Evolutionary conservation across 1,140 invertebrate genomes (phyloP), one percentile per base, ranked within the genome.

Genomic region (Laodelphax striatellus): DNA sequence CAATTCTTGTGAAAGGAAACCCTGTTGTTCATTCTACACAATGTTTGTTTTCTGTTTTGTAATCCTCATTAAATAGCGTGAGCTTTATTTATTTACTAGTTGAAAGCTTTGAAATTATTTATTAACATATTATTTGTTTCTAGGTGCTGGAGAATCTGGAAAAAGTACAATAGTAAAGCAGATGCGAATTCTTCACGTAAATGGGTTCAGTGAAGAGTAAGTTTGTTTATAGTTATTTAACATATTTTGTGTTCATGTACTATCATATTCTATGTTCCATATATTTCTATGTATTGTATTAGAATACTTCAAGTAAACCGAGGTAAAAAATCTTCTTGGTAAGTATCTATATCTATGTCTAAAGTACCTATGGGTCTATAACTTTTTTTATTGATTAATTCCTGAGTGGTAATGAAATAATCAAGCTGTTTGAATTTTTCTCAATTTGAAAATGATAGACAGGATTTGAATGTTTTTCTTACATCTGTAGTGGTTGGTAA

Each of bases 91-190:
- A 8, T 38, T 38, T 38, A 5, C 10, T 13, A 2, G 10, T 38
- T 9, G 1, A 11, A 38, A 11, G 10, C 10, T 38, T 14, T 57
- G 24, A 38, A 58, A 53, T 52, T 58, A 24, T 58, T 31, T 13
- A 55, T 62, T 31, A 41, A 46, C 44, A 61, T 60, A 16, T 52
- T 16, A 52, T 52, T 57, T 46, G 52, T 52, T 24, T 54, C 13
- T 19, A 61, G 84, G 93, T 69, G 94, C 94, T 69, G 94, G 94
- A 70, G 94, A 97, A 80, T 98, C 94, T 46, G 97, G 97, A 67
- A 99, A 99, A 80, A 97, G 94, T 70, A 99, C 97, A 64, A 98
- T 99, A 75, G 96, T 99, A 67, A 99, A 99, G 80, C 97, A 99
- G 80, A 99, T 99, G 97, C 86, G 95, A 73, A 99, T 99, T 78